Conservation (phyloP, 64 coral and sea anemone species). For the Porites lutea region DNA sequence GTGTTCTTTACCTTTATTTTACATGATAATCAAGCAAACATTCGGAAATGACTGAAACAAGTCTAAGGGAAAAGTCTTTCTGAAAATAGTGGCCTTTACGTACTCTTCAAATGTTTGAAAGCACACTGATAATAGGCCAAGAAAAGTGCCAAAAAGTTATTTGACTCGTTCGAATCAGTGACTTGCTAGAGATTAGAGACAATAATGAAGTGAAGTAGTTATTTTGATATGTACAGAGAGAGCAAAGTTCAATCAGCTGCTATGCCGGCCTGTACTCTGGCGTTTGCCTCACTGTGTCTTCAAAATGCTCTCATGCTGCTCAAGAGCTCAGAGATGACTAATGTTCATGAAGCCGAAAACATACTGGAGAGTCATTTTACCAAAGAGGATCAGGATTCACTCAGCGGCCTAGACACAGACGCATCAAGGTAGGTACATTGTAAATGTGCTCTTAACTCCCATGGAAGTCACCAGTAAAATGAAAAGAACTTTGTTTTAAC, state of each 20-base stretch:
- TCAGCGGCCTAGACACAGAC: conserved; percentile 42
- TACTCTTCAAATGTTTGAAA: no score
- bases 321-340: conserved; percentile 46
- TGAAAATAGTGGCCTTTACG: no score
- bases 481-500: no score
- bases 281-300: conserved; percentile 89
- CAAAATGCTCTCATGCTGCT: conserved; percentile 91
- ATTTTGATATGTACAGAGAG: background rate
- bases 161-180: no score
- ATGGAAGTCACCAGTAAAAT: no score
- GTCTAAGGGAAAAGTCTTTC: no score
- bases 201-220: background rate
- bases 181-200: background rate
- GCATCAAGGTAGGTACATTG: conserved; percentile 42
- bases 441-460: background rate
- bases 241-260: conserved; percentile 81
- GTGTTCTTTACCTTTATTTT: no score
- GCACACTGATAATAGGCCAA: no score
- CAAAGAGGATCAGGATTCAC: conserved; percentile 58
- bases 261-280: conserved; percentile 92
- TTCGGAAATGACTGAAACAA: no score
- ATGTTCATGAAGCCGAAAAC: conserved; percentile 53
- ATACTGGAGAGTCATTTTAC: conserved; percentile 53
- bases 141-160: no score
- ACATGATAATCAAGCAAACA: no score